Evolutionary conservation across 2,113 vertebrate species (phyloP).

Genomic region (Xenopus borealis): DNA sequence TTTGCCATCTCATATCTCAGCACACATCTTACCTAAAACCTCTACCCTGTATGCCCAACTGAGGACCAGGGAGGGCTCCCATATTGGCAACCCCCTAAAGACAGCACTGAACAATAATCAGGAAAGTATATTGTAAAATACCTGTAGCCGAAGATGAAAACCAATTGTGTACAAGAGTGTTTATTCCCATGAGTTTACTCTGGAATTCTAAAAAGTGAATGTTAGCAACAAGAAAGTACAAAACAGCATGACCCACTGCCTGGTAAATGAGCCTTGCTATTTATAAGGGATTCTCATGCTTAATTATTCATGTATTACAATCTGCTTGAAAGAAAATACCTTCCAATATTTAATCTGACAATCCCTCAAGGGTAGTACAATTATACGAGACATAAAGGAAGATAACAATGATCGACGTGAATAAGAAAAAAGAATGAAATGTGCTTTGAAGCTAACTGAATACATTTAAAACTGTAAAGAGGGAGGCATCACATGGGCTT

Average conservation of each 20-base stretch:
- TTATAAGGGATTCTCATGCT: constrained; percentile 3
- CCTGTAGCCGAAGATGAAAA: no score
- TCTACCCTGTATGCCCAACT: no score
- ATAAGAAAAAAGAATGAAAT: neutral
- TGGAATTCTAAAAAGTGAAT: neutral
- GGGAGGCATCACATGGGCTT: neutral
- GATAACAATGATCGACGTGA: constrained; percentile 12
- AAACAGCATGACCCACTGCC: neutral
- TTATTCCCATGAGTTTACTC: neutral
- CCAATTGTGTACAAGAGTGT: no score
- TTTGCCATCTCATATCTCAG: no score
- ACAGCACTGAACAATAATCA: no score
- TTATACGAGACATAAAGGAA: constrained; percentile 1
- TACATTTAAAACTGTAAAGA: constrained; percentile 8
- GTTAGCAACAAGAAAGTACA: neutral
- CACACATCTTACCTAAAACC: no score
- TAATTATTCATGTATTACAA: constrained; percentile 17
- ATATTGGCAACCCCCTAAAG: no score
- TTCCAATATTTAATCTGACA: constrained; percentile 17
- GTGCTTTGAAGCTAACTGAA: constrained; percentile 5
- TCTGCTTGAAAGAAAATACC: constrained; percentile 7
- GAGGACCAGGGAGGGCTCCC: no score
- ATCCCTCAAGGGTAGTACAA: constrained; percentile 10
- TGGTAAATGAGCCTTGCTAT: neutral
- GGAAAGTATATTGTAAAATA: no score